phyloP scores from a whole-genome alignment of 2,113 vertebrate genomes.

The Rattus rattus region DNA sequence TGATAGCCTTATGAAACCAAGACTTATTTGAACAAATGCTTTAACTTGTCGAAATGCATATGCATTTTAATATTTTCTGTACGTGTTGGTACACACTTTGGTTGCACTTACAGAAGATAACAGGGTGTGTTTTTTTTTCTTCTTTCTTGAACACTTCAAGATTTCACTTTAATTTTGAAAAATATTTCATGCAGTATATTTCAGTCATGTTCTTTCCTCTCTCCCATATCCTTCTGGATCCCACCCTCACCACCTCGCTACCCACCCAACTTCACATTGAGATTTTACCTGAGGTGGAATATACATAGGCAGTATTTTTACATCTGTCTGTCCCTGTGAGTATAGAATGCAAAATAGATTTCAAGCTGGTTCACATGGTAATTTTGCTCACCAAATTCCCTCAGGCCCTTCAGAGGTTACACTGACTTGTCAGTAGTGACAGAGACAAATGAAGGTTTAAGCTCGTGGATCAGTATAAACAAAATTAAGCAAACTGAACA shows the following conservation, averaged over 20 bases:
- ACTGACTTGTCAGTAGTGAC: slow-evolving; percentile 12
- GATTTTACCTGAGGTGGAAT: neutral
- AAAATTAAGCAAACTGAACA: neutral
- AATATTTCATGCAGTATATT: neutral
- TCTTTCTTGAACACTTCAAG: neutral
- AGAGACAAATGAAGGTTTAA: neutral
- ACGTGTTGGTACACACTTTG: neutral
- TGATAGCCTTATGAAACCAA: slow-evolving; percentile 1
- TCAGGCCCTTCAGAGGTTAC: neutral
- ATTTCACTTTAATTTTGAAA: neutral
- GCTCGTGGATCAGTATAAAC: neutral
- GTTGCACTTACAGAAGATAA: neutral
- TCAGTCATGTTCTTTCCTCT: neutral
- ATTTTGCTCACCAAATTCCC: neutral
- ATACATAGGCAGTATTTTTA: neutral
- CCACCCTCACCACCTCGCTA: too few species aligned
- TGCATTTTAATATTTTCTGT: neutral
- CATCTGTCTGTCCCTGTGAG: neutral
- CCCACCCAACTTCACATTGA: neutral
- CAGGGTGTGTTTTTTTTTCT: neutral
- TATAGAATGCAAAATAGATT: neutral
- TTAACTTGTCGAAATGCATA: neutral
- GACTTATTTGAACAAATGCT: neutral
- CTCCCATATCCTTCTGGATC: neutral
- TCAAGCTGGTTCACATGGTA: neutral